These are phyloP conservation scores for Napeogenes sylphis DNA, from an alignment of 2,888 invertebrate species.

Conservation along the genomic window DNA sequence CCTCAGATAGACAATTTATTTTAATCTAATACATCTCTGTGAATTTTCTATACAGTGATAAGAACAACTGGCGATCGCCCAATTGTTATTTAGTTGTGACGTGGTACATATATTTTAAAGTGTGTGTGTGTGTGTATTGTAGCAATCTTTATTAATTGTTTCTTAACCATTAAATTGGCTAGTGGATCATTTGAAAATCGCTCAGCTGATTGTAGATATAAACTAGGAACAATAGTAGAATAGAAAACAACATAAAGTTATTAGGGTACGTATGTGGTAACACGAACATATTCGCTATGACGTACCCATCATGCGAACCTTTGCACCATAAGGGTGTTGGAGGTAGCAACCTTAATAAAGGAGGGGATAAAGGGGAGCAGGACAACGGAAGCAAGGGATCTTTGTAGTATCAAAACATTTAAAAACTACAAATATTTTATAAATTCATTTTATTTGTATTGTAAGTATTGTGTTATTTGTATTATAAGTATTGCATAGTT, in stretches of 20 bases:
- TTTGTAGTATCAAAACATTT: slow-evolving; percentile 19
- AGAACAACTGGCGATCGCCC: slow-evolving; percentile 38
- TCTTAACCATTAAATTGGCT: too few relatives aligned
- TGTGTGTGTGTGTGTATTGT: background rate
- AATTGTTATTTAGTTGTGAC: slow-evolving; percentile 28
- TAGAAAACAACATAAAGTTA: too few relatives aligned
- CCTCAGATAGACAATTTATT: too few relatives aligned
- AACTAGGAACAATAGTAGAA: too few relatives aligned
- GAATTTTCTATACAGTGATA: slow-evolving; percentile 28
- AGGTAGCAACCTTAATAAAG: background rate
- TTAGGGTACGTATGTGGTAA: too few relatives aligned
- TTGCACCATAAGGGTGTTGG: slow-evolving; percentile 4
- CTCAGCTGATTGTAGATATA: too few relatives aligned
- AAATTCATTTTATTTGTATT: slow-evolving; percentile 54
- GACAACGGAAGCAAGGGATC: background rate
- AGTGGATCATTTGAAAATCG: too few relatives aligned
- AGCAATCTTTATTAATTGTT: too few relatives aligned
- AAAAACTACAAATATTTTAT: slow-evolving; percentile 25
- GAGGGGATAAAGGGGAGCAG: too few relatives aligned
- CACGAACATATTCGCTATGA: too few relatives aligned
- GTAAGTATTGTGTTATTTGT: slow-evolving; percentile 12
- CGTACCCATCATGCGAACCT: too few relatives aligned
- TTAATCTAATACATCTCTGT: slow-evolving; percentile 33
- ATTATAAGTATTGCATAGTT: slow-evolving; percentile 41
- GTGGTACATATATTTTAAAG: slow-evolving; percentile 16